Base-by-base conservation (phyloP, 2,797 vertebrate species). In the Pseudotriccus pelzelni region DNA sequence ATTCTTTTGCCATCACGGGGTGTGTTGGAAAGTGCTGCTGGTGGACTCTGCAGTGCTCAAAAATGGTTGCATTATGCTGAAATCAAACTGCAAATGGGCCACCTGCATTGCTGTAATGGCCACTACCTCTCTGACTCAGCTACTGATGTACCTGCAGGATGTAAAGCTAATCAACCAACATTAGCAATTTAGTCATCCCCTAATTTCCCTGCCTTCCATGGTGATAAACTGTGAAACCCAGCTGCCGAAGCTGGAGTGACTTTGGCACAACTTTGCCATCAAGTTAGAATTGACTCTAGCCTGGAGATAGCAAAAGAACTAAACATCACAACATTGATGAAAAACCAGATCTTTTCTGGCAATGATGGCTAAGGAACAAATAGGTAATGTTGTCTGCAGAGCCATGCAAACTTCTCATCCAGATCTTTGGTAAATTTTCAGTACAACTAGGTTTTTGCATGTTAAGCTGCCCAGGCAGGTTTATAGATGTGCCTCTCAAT, bases 401-500 rank as follows among this genome's bases (percentile, higher is more conserved):
- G 32, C 21, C 16, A 23, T 32, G 34, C 13, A 59, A 68, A 39
- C n/a, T 62, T 86, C 66, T 24, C 55, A 50, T 68, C 53, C 63
- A 79, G 14, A 18, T 25, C 41, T 87, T n/a, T 21, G 28, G 28
- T 67, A 56, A 79, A 70, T 56, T 64, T 90, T 84, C 27, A 37
- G 14, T 72, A 46, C 2, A 7, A 43, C 56, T 60, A 13, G 9
- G 4, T 2, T 50, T 86, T 88, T 81, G 13, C 28, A 47, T 3
- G 5, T 50, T 76, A 72, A 81, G 30, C 56, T 90, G 43, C 39
- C 14, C 22, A 28, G 47, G 32, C 41, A 87, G 52, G 55, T 28
- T 95, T 89, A 39, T 53, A 80, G 44, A 69, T 53, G 5, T 78
- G 64, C 24, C 66, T 89, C 59, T 87, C 62, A 70, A 32, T 22